phyloP scores from a whole-genome alignment of 2,797 vertebrate genomes.

The Epinephelus coioides region DNA sequence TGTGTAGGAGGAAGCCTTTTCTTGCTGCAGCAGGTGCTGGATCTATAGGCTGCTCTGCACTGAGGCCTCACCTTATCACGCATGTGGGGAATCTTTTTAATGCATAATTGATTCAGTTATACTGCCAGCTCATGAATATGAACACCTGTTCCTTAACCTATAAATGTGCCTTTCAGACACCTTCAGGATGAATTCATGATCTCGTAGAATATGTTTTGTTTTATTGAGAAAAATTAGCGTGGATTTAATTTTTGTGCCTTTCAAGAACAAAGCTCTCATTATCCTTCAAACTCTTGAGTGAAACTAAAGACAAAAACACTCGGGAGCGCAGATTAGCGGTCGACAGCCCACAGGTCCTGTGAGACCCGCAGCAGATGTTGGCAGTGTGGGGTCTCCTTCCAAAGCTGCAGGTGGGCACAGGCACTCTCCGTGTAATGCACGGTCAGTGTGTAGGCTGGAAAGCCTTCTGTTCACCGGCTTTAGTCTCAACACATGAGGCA shows the following conservation, averaged over 20 bases:
- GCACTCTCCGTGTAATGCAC: conserved; percentile 46
- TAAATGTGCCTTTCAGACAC: conserved; percentile 29
- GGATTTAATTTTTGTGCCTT: conserved; percentile 35
- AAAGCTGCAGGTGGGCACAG: conserved; percentile 52
- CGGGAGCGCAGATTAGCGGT: conserved; percentile 30
- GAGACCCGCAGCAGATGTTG: conserved; percentile 69
- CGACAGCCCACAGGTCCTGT: conserved; percentile 36
- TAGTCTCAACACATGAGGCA: conserved; percentile 10
- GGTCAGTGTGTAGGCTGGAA: conserved; percentile 41
- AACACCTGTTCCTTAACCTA: conserved; percentile 62
- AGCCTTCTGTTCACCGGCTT: conserved; percentile 45
- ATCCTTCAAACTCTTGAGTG: conserved; percentile 39
- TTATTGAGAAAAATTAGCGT: background rate
- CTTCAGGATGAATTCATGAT: conserved; percentile 20
- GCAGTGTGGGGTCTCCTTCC: conserved; percentile 35
- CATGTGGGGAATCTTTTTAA: conserved; percentile 37
- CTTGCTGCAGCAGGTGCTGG: conserved; percentile 19
- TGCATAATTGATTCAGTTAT: conserved; percentile 64
- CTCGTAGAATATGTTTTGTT: background rate
- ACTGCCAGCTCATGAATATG: conserved; percentile 34
- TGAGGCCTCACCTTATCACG: conserved; percentile 38
- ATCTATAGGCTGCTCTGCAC: conserved; percentile 18
- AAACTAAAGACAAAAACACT: conserved; percentile 42
- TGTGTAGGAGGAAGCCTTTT: background rate
- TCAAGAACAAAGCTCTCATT: conserved; percentile 36